Evolutionary conservation across 2,888 invertebrate species (phyloP).

Genomic region (Fissipunctia ypsillon): DNA sequence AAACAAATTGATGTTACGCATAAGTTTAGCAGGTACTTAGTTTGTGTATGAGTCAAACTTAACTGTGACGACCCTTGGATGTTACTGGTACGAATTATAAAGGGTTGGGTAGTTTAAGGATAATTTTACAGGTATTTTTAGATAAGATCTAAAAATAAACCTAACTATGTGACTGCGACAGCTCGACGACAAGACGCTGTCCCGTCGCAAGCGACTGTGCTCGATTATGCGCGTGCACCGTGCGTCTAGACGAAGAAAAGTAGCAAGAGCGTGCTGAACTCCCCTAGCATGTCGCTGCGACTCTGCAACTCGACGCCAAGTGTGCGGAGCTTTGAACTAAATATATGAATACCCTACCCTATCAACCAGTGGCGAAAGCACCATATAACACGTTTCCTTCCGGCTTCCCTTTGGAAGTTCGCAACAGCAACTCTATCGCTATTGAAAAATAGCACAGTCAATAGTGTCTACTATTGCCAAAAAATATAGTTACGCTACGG

Average conservation of each 20-base stretch:
- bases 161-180: neutral
- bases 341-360: no score
- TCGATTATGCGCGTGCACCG: neutral
- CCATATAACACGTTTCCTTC: no score
- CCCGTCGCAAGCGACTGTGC: neutral
- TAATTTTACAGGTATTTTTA: neutral
- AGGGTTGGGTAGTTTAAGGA: neutral
- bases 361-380: no score
- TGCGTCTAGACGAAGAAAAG: neutral
- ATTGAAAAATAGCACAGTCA: no score
- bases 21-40: constrained; percentile 75
- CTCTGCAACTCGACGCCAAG: neutral
- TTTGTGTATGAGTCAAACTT: constrained; percentile 56
- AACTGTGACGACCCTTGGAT: constrained; percentile 3
- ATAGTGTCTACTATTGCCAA: no score
- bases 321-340: no score
- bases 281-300: neutral
- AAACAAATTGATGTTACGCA: constrained; percentile 84
- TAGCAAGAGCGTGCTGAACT: neutral
- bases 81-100: constrained; percentile 6
- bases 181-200: neutral
- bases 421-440: no score
- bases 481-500: no score
- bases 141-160: neutral
- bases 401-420: no score